These are phyloP conservation scores for Cheilosia variabilis DNA, from an alignment of 2,888 invertebrate species.

Conservation along the genomic window DNA sequence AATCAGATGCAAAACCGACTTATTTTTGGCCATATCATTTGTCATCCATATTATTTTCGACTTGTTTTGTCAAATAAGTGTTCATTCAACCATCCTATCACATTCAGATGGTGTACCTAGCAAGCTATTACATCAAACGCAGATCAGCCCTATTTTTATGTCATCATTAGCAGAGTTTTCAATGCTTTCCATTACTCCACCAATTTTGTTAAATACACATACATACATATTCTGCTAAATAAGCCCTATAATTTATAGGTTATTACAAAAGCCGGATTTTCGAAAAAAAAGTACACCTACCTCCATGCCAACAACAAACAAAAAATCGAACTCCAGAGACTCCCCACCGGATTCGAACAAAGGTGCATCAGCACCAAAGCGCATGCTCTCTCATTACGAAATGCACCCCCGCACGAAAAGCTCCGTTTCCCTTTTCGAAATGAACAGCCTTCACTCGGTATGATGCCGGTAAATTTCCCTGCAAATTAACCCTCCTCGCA, in stretches of 20 bases:
- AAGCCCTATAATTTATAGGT: slow-evolving; percentile 42
- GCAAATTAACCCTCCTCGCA: slow-evolving; percentile 31
- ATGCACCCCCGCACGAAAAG: slow-evolving; percentile 48
- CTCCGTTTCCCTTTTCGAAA: slow-evolving; percentile 37
- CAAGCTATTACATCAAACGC: slow-evolving; percentile 2
- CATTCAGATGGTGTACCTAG: not conserved
- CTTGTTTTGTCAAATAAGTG: not conserved
- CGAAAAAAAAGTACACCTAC: slow-evolving; percentile 19
- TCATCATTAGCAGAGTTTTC: slow-evolving; percentile 58
- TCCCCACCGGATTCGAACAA: slow-evolving; percentile 48
- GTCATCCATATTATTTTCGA: not conserved
- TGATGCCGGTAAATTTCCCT: slow-evolving; percentile 67
- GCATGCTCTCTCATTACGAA: slow-evolving; percentile 52
- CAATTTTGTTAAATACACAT: not conserved
- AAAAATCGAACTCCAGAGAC: slow-evolving; percentile 71
- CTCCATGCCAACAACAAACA: slow-evolving; percentile 33
- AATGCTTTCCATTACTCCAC: slow-evolving; percentile 15
- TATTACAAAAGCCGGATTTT: slow-evolving; percentile 70
- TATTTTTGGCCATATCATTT: no score
- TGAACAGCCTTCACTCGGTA: slow-evolving; percentile 59
- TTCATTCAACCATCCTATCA: not conserved
- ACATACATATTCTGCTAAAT: not conserved
- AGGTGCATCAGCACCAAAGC: slow-evolving; percentile 57
- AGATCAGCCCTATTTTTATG: slow-evolving; percentile 49
- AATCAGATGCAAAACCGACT: no score